Percentiles rank a stretch among this genome's conserved stretches.
phyloP scores from a whole-genome alignment of 2,888 invertebrate genomes.

The Agrochola macilenta region DNA sequence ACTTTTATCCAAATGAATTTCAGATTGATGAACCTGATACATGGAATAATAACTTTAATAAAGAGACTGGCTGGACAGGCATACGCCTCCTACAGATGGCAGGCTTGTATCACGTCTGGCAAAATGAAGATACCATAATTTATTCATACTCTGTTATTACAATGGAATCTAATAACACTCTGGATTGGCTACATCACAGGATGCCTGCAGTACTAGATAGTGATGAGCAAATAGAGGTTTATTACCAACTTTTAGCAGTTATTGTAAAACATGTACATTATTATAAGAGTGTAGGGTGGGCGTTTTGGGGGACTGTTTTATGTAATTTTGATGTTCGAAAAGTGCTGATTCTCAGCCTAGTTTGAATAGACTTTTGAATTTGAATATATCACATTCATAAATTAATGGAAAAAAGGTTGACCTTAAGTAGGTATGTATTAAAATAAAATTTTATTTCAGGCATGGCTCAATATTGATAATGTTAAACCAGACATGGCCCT shows the following conservation, averaged over 20 bases:
- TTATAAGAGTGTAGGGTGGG: too few relatives aligned
- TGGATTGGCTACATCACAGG: slow-evolving; percentile 94
- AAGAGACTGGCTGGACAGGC: slow-evolving; percentile 91
- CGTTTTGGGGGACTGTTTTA: too few relatives aligned
- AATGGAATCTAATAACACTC: slow-evolving; percentile 92
- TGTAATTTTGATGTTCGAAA: too few relatives aligned
- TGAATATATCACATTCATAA: not conserved
- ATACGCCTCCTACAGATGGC: slow-evolving; percentile 93
- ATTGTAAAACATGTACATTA: not conserved
- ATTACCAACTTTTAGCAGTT: slow-evolving; percentile 46
- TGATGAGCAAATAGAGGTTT: slow-evolving; percentile 92
- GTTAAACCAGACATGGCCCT: slow-evolving; percentile 89
- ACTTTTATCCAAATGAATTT: not conserved
- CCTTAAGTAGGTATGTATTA: not conserved
- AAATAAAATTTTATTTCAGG: slow-evolving; percentile 80
- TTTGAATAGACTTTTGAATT: too few relatives aligned
- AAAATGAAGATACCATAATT: slow-evolving; percentile 90
- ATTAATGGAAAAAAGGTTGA: not conserved
- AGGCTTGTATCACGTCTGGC: slow-evolving; percentile 94
- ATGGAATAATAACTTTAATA: slow-evolving; percentile 88
- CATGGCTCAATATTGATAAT: slow-evolving; percentile 92
- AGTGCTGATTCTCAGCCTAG: too few relatives aligned
- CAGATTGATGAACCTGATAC: slow-evolving; percentile 90
- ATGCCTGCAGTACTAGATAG: slow-evolving; percentile 95
- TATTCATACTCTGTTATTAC: slow-evolving; percentile 95